These are phyloP conservation scores for Drosophila virilis DNA, from an alignment of 1,140 invertebrate genomes.

Conservation along the genomic window DNA sequence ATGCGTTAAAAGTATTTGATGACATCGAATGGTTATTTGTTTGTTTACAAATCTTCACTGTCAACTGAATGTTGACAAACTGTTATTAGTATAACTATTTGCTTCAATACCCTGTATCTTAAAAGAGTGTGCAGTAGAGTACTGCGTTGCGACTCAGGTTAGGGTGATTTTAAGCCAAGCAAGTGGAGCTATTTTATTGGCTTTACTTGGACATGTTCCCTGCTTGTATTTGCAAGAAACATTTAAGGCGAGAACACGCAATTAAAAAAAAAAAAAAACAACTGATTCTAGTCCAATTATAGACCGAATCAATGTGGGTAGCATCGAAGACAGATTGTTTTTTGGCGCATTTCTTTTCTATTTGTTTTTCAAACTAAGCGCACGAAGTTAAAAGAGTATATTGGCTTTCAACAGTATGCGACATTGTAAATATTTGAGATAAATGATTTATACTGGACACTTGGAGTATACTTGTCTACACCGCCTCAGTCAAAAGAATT, in stretches of 20 bases:
- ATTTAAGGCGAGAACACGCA: background rate
- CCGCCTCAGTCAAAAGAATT: too few species aligned
- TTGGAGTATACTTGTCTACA: too few species aligned
- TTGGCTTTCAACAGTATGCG: background rate
- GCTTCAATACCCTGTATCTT: conserved; percentile 1
- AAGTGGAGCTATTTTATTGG: background rate
- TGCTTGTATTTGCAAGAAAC: background rate
- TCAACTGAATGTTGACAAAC: conserved; percentile 1
- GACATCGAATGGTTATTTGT: conserved; percentile 4
- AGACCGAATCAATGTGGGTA: background rate
- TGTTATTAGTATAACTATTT: background rate
- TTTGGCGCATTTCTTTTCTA: background rate
- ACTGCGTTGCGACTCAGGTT: background rate
- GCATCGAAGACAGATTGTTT: background rate
- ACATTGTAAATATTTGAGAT: too few species aligned
- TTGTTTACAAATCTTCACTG: background rate
- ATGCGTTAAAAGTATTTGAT: background rate
- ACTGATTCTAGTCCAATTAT: background rate
- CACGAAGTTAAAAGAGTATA: background rate
- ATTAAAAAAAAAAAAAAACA: background rate
- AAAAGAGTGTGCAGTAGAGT: too few species aligned
- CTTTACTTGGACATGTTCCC: too few species aligned
- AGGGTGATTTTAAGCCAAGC: background rate
- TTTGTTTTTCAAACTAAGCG: background rate
- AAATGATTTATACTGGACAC: too few species aligned